Evolutionary conservation across 1,140 invertebrate species (phyloP), one percentile per base, ranked within the genome.

Genomic region (Brachionus rotundiformis): DNA sequence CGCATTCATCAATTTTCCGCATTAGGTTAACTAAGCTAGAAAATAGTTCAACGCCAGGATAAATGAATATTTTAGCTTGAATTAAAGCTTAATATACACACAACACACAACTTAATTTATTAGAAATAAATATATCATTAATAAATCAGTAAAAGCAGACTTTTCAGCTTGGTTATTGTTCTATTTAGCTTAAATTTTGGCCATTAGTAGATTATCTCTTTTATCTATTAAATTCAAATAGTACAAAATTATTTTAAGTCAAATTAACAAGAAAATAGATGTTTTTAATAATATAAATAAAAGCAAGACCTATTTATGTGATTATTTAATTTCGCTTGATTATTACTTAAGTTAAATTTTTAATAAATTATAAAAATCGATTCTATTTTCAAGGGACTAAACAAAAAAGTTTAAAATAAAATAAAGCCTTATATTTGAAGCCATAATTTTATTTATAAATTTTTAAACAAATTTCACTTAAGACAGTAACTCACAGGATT

Each of bases 401-500:
- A 68, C 7, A 11, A 63, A 27, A 61, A 27, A 63, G 27, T 63
- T 63, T n/a, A n/a, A n/a, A n/a, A 29, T 31, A 19, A 63, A 63
- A 63, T n/a, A 63, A 63, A 63, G 29, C 25, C 61, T 13, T 63
- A 63, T 7, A 29, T 63, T 63, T 54, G n/a, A 8, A 54, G 47
- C 47, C 47, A 54, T 19, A 36, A 36, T 19, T 36, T 68, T 39
- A 16, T 31, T 19, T 25, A 61, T 25, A 23, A n/a, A 10, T n/a
- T 47, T 44, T 73, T 25, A 8, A 73, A 71, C 2, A 11, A 39
- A 16, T 73, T 29, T 25, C 25, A 4, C 41, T 44, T 73, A 25
- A 73, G 68, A 73, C 39, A 73, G 19, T 25, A 73, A 41, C 36
- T 47, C 36, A 73, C 36, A 41, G 27, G 68, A 73, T 29, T 44